Base-by-base conservation (phyloP, 2,797 vertebrate genomes). In the Bradypus variegatus region DNA sequence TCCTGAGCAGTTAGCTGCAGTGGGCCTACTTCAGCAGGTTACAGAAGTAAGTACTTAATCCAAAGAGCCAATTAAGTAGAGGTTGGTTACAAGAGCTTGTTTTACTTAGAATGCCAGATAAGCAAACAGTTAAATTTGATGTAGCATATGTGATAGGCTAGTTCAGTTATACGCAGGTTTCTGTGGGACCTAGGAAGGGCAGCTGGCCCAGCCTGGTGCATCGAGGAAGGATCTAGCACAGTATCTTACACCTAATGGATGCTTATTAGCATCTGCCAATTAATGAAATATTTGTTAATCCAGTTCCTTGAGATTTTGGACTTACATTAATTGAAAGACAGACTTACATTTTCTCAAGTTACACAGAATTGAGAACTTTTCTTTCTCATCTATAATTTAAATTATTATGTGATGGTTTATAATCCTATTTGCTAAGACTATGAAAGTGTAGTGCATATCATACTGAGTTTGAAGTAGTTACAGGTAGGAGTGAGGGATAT, bases 311-410 rank as follows among this genome's bases (percentile, higher is more conserved):
- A 53, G 36, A 83, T 81, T 90, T 79, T 29, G 25, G 6, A 11
- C 77, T 93, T 92, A 89, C 62, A 6, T 76, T 79, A 78, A 82
- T 65, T 60, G 18, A 79, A 58, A 91, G 67, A 88, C 45, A 53
- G 36, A 67, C 67, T 78, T 19, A 19, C 12, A 84, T 36, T 91
- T 12, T 6, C 62, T 36, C 62, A 48, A 36, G 48, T 89, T 15
- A 29, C 4, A 41, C 45, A 41, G n/a, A 91, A 77, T 72, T 73
- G n/a, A 67, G 77, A 62, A 36, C 6, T 1, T 89, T 90, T 73
- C 16, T 29, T 86, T 84, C 18, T 85, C 14, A 65, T 73, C n/a
- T 62, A 9, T 62, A 91, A 92, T 4, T 88, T 81, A 87, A 81
- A 48, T 33, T 45, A 55, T 79, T 89, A 67, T 82, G 60, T 94